Evolutionary conservation across 2,888 invertebrate genomes (phyloP).

Genomic region (Nasonia oneida): DNA sequence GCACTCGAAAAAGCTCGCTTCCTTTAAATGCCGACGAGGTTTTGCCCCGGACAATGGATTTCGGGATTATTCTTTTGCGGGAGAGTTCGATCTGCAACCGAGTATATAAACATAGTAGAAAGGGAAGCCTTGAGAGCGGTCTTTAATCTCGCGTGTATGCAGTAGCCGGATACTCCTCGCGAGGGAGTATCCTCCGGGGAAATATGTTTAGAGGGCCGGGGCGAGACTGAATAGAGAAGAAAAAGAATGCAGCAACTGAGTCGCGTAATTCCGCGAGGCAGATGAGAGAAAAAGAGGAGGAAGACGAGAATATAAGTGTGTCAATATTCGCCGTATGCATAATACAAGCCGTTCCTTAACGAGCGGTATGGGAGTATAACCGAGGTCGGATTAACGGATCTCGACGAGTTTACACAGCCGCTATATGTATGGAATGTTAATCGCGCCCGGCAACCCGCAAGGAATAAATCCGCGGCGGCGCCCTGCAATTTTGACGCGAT

Average conservation of each 20-base stretch:
- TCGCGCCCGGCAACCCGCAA: background rate
- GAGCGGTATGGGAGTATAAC: conserved; percentile 21
- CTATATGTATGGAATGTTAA: background rate
- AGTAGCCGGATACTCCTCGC: conserved; percentile 48
- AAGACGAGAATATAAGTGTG: conserved; percentile 55
- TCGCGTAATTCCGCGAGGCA: conserved; percentile 31
- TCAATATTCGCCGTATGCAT: conserved; percentile 54
- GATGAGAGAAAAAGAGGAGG: conserved; percentile 16
- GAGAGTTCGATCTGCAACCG: background rate
- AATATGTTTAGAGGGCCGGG: conserved; percentile 62
- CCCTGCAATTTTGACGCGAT: conserved; percentile 42
- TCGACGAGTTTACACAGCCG: conserved; percentile 8
- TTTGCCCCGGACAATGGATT: background rate
- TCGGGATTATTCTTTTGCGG: conserved; percentile 24
- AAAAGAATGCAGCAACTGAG: conserved; percentile 38
- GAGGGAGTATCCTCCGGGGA: conserved; percentile 64
- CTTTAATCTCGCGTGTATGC: conserved; percentile 64
- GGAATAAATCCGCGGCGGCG: conserved; percentile 43
- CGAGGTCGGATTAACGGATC: conserved; percentile 53
- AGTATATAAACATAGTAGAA: too few relatives aligned
- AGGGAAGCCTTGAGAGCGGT: conserved; percentile 60
- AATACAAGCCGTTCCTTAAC: conserved; percentile 27
- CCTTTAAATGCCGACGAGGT: conserved; percentile 3
- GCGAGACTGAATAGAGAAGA: conserved; percentile 38
- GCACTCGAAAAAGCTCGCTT: conserved; percentile 14